A percentile compares a stretch with the other conserved stretches of the same genome.
These are phyloP conservation scores for Encarsia formosa DNA, from an alignment of 2,888 invertebrate genomes.

Conservation along the genomic window DNA sequence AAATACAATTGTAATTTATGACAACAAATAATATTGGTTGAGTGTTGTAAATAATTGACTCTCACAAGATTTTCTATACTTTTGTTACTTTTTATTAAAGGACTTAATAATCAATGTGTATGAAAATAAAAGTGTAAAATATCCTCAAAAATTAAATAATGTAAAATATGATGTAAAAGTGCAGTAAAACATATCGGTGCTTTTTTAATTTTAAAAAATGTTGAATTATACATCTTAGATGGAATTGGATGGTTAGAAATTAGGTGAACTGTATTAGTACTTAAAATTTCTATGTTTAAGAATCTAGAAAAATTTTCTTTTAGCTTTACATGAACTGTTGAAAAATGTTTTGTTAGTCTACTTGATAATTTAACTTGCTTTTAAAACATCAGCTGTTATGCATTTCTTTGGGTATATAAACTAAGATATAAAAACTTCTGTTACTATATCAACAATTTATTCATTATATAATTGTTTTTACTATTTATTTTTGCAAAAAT, in stretches of 20 bases:
- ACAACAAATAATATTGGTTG: conserved; percentile 11
- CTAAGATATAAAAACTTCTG: no score
- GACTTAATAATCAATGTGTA: conserved; percentile 15
- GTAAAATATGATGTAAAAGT: conserved; percentile 12
- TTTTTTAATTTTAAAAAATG: conserved; percentile 14
- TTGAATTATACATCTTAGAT: conserved; percentile 6
- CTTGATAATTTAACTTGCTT: no score
- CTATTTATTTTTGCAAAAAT: no score
- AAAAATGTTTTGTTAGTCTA: no score
- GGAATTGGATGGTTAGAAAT: conserved; percentile 17
- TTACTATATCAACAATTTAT: no score
- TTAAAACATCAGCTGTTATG: no score
- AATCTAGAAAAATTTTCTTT: no score
- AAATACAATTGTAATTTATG: conserved; percentile 1
- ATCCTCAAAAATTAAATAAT: conserved; percentile 2
- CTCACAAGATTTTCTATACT: conserved; percentile 26
- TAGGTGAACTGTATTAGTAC: conserved; percentile 2
- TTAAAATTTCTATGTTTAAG: neutral
- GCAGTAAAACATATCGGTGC: conserved; percentile 26
- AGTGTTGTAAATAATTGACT: conserved; percentile 24
- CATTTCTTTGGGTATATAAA: no score
- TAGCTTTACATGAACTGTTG: no score
- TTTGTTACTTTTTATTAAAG: conserved; percentile 26
- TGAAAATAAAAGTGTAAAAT: conserved; percentile 10
- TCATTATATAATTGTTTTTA: no score